Evolutionary conservation across 2,888 invertebrate genomes (phyloP), one percentile per base, ranked within the genome.

Genomic region (Cataglyphis altisquamis): DNA sequence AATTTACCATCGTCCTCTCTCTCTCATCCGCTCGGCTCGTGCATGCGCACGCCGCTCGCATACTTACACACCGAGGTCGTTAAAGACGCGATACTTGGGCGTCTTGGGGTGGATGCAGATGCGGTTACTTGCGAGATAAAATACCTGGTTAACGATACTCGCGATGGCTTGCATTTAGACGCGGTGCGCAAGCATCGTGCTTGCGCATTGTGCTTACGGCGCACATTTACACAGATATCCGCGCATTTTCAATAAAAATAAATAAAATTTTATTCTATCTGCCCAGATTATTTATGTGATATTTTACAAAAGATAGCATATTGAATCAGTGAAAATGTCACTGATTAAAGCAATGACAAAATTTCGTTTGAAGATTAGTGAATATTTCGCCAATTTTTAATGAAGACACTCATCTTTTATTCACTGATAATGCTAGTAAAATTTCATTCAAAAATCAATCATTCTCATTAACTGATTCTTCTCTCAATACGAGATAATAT

Each of bases 1-100:
- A 90, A 86, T 89, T 87, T 84, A 88, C 82, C 70, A 74, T 70
- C 78, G 84, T 84, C 63, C 21, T 41, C 12, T 48, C 21, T 21
- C 60, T 82, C 41, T 63, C 72, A 45, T 48, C 52, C 78, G 8
- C 41, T 9, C 25, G 55, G 6, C 66, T 55, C 68, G 48, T 68
- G 68, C 67, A 68, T 55, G 78, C 78, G 72, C 78, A 80, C 72
- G 78, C 78, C 15, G 60, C 36, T 45, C 72, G 78, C 72, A 80
- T 80, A 72, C 78, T 72, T 80, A 80, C 60, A 62, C 18, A 29
- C 21, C 10, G 15, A 32, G 48, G 60, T 80, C 78, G 78, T 80
- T 80, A 80, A 80, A 80, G 78, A 72, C 25, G 72, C 60, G 78
- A 80, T 80, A 80, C 72, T 45, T 15, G 48, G 72, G 36, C 48